Conservation (phyloP, 2,797 vertebrate species). For the Sus cebifrons region DNA sequence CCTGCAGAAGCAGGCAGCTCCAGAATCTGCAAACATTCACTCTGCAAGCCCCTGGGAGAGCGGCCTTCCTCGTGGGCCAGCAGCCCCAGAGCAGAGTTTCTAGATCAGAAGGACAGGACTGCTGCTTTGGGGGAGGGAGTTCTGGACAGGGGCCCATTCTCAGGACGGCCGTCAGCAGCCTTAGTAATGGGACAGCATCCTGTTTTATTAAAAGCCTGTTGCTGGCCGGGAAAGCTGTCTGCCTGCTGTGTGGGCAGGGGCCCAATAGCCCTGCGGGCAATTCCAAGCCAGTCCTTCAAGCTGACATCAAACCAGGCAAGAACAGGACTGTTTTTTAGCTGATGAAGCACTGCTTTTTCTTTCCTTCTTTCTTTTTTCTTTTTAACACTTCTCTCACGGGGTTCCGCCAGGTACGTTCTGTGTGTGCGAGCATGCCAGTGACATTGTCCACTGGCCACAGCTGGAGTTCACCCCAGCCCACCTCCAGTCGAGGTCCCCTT, state of each 20-base stretch:
- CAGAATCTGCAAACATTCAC: neutral
- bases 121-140: neutral
- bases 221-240: slow-evolving; percentile 67
- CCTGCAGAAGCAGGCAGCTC: neutral
- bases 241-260: slow-evolving; percentile 78
- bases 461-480: neutral
- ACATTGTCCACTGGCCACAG: neutral
- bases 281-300: slow-evolving; percentile 67
- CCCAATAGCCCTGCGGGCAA: slow-evolving; percentile 69
- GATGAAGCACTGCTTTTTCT: slow-evolving; percentile 68
- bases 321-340: slow-evolving; percentile 67
- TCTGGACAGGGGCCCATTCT: neutral
- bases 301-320: slow-evolving; percentile 70
- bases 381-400: slow-evolving; percentile 11
- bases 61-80: neutral
- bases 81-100: neutral
- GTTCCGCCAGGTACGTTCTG: neutral
- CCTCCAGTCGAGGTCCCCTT: neutral
- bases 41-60: neutral
- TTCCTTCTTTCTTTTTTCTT: neutral
- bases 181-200: slow-evolving; percentile 61
- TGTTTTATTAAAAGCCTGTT: slow-evolving; percentile 81
- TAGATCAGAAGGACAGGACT: neutral
- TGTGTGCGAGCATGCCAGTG: neutral
- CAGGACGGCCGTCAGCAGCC: neutral